A percentile compares a stretch with the other conserved stretches of the same genome.
Evolutionary conservation across 2,797 vertebrate species (phyloP).

Genomic region (Lerista edwardsae): DNA sequence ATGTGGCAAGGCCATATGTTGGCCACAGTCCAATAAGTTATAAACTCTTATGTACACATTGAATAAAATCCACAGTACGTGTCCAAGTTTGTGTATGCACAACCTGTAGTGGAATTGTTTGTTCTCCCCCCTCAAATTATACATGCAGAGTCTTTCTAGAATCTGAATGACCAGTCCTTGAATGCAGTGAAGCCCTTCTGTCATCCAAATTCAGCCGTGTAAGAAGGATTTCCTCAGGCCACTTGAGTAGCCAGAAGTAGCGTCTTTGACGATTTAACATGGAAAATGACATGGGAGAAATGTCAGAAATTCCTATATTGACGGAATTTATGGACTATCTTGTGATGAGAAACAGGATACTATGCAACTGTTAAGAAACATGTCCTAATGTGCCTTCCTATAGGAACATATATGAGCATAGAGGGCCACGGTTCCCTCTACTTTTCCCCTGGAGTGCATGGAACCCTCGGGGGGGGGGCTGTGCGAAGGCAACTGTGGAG

Average conservation of each 20-base stretch:
- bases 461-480: too few species aligned
- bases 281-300: background rate
- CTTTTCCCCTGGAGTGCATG: background rate
- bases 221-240: background rate
- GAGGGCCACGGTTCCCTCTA: background rate
- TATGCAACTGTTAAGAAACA: background rate
- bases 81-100: background rate
- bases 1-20: background rate
- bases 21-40: background rate
- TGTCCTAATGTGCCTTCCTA: background rate
- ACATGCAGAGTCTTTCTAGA: background rate
- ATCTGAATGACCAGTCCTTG: too few species aligned
- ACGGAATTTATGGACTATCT: background rate
- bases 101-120: background rate
- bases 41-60: too few species aligned
- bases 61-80: background rate
- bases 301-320: background rate
- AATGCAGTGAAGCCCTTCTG: background rate
- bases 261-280: background rate
- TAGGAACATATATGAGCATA: background rate
- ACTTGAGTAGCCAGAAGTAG: background rate
- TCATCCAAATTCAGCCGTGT: background rate
- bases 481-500: too few species aligned
- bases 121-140: background rate
- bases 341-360: background rate